Evolutionary conservation across 1,140 invertebrate species (phyloP).

Genomic region (Lanistes nyassanus): DNA sequence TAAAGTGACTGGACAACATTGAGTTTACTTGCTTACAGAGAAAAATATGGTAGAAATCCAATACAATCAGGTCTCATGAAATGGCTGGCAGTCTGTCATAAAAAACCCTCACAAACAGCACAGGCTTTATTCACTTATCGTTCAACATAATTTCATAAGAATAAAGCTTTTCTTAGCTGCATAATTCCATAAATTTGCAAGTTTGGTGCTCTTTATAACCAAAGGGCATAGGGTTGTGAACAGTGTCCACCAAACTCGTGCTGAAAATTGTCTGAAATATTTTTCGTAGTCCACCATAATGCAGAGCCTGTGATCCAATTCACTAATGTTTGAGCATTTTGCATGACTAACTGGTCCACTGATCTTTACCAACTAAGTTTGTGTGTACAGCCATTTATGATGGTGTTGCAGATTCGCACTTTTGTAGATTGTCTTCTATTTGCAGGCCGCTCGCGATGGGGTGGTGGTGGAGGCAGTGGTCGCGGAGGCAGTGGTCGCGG

Average conservation of each 20-base stretch:
- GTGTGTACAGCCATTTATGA: background rate
- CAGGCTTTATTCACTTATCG: too few species aligned
- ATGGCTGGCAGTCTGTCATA: too few species aligned
- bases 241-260: too few species aligned
- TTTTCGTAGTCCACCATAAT: background rate
- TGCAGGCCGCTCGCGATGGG: constrained; percentile 52
- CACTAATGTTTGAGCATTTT: too few species aligned
- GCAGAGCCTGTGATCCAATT: background rate
- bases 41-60: too few species aligned
- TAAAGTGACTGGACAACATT: too few species aligned
- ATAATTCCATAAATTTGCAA: background rate
- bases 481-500: constrained; percentile 10
- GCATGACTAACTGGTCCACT: background rate
- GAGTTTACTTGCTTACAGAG: too few species aligned
- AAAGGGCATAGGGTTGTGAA: too few species aligned
- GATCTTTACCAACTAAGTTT: background rate
- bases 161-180: too few species aligned
- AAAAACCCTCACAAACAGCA: too few species aligned
- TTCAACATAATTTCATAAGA: too few species aligned
- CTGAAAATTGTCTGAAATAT: background rate
- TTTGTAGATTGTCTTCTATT: background rate
- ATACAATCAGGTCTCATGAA: too few species aligned
- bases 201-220: background rate
- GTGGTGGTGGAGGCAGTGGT: constrained; percentile 21
- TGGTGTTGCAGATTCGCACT: background rate